Percentiles rank a stretch among this genome's conserved stretches.
phyloP scores from a whole-genome alignment of 1,140 invertebrate genomes.

The Euwallacea similis region DNA sequence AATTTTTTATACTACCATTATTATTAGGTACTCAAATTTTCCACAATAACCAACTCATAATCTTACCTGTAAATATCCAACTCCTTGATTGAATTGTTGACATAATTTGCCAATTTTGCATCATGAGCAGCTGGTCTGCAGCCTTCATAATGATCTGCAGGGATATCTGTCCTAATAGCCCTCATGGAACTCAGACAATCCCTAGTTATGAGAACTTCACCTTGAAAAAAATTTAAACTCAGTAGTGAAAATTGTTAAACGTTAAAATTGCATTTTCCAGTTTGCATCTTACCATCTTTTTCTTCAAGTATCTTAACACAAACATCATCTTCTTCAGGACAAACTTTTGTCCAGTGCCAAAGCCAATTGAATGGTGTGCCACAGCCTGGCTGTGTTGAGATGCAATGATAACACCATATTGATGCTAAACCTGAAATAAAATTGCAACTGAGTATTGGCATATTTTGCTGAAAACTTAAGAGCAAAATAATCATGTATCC shows the following conservation, averaged over 20 bases:
- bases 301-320: slow-evolving; percentile 89
- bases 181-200: slow-evolving; percentile 82
- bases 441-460: too few relatives aligned
- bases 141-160: slow-evolving; percentile 90
- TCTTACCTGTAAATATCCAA: slow-evolving; percentile 77
- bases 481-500: too few relatives aligned
- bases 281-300: slow-evolving; percentile 75
- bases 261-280: too few relatives aligned
- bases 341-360: slow-evolving; percentile 71
- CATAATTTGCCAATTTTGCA: slow-evolving; percentile 79
- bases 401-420: slow-evolving; percentile 83
- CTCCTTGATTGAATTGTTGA: slow-evolving; percentile 84
- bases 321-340: slow-evolving; percentile 81
- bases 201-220: slow-evolving; percentile 77
- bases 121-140: slow-evolving; percentile 80
- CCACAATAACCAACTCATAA: neutral
- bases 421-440: neutral
- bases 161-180: slow-evolving; percentile 79
- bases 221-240: slow-evolving; percentile 58
- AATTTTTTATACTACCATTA: neutral
- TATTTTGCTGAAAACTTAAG: too few relatives aligned
- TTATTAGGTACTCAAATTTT: neutral
- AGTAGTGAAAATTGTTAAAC: neutral
- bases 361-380: slow-evolving; percentile 82
- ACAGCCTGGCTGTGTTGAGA: slow-evolving; percentile 86